Conservation (phyloP, 2,797 vertebrate genomes). For the Etheostoma perlongum region DNA sequence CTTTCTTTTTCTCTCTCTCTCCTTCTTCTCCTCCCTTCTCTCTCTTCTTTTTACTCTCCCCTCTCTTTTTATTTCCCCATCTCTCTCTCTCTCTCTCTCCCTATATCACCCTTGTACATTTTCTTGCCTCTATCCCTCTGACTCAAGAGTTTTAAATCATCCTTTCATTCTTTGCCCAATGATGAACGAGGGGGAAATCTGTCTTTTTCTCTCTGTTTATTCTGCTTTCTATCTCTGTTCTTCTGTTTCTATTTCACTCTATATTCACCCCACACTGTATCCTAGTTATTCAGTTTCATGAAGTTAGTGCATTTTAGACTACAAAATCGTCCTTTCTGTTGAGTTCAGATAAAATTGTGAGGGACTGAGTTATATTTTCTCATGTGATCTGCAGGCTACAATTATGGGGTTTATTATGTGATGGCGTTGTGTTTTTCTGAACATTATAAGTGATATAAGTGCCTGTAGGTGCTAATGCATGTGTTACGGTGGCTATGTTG, state of each 20-base stretch:
- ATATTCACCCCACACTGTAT: constrained; percentile 31
- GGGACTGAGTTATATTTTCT: constrained; percentile 22
- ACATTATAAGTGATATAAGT: not conserved
- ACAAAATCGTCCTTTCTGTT: constrained; percentile 35
- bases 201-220: constrained; percentile 73
- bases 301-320: constrained; percentile 48
- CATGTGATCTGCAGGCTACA: not conserved
- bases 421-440: not conserved
- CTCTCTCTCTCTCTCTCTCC: not conserved
- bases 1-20: not conserved
- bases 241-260: constrained; percentile 32
- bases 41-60: not conserved
- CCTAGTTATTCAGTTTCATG: constrained; percentile 46
- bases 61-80: not conserved
- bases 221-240: constrained; percentile 70
- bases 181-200: constrained; percentile 68
- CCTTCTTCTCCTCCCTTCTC: not conserved
- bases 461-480: not conserved
- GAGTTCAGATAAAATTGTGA: constrained; percentile 37
- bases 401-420: not conserved
- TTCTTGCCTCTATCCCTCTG: constrained; percentile 40
- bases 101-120: not conserved
- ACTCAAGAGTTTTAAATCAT: constrained; percentile 81
- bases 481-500: not conserved
- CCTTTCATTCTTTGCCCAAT: constrained; percentile 66